Percentiles rank a stretch among this genome's conserved stretches.
Conservation (phyloP, 1,140 invertebrate species). For the Pectinophora gossypiella region DNA sequence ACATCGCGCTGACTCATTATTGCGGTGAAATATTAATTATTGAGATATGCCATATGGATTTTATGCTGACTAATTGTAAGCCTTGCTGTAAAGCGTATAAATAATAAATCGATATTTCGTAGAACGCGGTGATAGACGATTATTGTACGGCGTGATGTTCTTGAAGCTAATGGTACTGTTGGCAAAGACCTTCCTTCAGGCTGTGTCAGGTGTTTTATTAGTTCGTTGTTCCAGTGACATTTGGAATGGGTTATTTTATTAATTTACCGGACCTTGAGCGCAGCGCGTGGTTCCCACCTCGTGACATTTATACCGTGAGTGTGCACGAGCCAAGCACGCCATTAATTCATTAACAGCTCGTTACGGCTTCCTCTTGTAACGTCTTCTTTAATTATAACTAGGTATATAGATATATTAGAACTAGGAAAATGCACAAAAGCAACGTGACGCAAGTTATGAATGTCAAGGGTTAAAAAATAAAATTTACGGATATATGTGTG, state of each 20-base stretch:
- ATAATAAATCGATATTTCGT: conserved; percentile 11
- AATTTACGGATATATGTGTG: too few relatives aligned
- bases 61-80: conserved; percentile 10
- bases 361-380: too few relatives aligned
- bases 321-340: too few relatives aligned
- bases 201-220: neutral
- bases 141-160: neutral
- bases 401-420: too few relatives aligned
- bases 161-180: neutral
- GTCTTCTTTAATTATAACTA: too few relatives aligned
- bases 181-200: neutral
- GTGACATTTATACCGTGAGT: conserved; percentile 1
- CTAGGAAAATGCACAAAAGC: too few relatives aligned
- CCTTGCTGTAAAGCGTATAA: conserved; percentile 3
- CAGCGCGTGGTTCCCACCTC: too few relatives aligned
- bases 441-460: too few relatives aligned
- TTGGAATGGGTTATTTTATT: conserved; percentile 9
- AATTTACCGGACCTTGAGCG: conserved; percentile 8
- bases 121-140: conserved; percentile 5
- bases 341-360: too few relatives aligned
- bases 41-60: neutral
- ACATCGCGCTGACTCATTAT: neutral
- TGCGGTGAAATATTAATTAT: neutral
- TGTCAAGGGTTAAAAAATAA: too few relatives aligned
- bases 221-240: conserved; percentile 14